Evolutionary conservation across 2,888 invertebrate genomes (phyloP).

Genomic region (Aphidoletes aphidimyza): DNA sequence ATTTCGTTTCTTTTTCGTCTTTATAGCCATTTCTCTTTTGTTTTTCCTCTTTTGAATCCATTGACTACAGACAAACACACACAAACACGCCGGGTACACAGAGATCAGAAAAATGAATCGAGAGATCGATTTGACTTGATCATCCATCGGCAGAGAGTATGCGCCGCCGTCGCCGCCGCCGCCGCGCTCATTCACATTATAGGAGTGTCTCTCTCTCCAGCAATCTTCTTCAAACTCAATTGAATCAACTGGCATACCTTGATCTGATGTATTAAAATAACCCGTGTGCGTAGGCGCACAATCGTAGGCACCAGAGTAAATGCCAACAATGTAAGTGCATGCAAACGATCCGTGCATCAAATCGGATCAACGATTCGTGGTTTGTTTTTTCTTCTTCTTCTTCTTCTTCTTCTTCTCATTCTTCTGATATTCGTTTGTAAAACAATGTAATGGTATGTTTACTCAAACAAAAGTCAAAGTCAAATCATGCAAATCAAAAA

Average conservation of each 20-base stretch:
- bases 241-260: no score
- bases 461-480: slow-evolving; percentile 48
- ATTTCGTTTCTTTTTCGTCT: no score
- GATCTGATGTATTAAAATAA: no score
- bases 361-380: slow-evolving; percentile 40
- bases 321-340: slow-evolving; percentile 24
- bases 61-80: no score
- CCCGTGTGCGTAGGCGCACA: slow-evolving; percentile 30
- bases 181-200: not conserved
- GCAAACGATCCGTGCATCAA: slow-evolving; percentile 3
- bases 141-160: not conserved
- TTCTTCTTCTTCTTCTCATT: no score
- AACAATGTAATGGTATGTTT: slow-evolving; percentile 51
- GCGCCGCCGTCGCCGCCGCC: not conserved
- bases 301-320: slow-evolving; percentile 37
- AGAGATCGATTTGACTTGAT: not conserved
- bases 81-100: no score
- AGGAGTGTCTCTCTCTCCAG: slow-evolving; percentile 7
- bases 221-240: not conserved
- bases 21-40: slow-evolving; percentile 43
- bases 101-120: not conserved
- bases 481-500: slow-evolving; percentile 51
- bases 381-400: no score
- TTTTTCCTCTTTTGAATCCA: no score
- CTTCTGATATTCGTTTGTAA: no score